phyloP scores from a whole-genome alignment of 2,888 invertebrate genomes.

The Arenicola marina region DNA sequence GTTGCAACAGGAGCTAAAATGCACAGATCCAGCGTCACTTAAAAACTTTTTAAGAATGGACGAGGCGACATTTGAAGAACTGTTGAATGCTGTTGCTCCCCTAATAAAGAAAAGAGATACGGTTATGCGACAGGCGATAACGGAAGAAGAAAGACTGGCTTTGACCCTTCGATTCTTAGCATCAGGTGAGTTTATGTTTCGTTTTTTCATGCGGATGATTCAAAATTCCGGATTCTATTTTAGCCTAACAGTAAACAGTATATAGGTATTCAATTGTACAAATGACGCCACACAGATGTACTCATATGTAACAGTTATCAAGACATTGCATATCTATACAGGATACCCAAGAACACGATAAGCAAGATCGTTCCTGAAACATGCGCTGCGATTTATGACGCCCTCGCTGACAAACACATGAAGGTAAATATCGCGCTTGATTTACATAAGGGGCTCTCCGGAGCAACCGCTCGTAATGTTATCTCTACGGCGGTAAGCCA shows the following conservation, averaged over 20 bases:
- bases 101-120: not conserved
- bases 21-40: not conserved
- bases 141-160: not conserved
- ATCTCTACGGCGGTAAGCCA: no score
- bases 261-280: no score
- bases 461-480: no score
- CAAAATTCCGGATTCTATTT: no score
- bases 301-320: no score
- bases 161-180: not conserved
- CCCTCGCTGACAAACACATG: not conserved
- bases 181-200: not conserved
- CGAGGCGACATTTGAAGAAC: not conserved
- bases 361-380: not conserved
- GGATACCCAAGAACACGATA: not conserved
- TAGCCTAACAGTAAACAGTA: no score
- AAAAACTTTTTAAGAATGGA: not conserved
- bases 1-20: not conserved
- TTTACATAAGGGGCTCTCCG: no score
- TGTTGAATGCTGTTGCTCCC: not conserved
- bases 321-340: not conserved
- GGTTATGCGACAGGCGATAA: not conserved
- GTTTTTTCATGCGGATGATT: not conserved
- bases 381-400: not conserved
- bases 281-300: no score
- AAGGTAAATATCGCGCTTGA: no score